Conservation (phyloP, 2,888 invertebrate species). For the Philereme transversata region DNA sequence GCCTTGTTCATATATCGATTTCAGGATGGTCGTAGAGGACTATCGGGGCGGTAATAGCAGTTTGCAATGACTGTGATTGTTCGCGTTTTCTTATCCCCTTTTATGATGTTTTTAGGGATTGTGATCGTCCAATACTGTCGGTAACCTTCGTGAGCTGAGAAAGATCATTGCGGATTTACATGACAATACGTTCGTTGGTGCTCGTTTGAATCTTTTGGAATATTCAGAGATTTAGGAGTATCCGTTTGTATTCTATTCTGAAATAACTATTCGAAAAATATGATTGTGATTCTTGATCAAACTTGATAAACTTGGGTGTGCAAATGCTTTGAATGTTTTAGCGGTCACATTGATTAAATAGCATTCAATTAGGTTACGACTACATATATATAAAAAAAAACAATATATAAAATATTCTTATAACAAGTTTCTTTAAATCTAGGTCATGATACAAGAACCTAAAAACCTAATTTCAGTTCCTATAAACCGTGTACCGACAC, state of each 20-base stretch:
- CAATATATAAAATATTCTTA: background rate
- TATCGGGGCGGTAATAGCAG: conserved; percentile 40
- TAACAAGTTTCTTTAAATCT: conserved; percentile 18
- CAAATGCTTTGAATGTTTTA: too few species aligned
- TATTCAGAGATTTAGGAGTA: conserved; percentile 13
- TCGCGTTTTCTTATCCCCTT: conserved; percentile 44
- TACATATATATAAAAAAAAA: too few species aligned
- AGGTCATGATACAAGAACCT: conserved; percentile 17
- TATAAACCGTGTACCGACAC: conserved; percentile 31
- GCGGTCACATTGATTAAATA: too few species aligned
- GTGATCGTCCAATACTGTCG: conserved; percentile 42
- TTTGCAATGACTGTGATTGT: conserved; percentile 49
- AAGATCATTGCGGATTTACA: conserved; percentile 51
- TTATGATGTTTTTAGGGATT: conserved; percentile 52
- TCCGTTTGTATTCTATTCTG: conserved; percentile 12
- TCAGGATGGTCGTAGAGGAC: conserved; percentile 41
- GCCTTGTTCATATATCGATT: conserved; percentile 38
- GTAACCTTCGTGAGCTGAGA: conserved; percentile 53
- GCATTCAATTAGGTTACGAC: too few species aligned
- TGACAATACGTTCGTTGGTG: conserved; percentile 46
- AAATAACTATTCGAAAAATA: background rate
- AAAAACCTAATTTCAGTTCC: conserved; percentile 30
- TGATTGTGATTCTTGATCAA: too few species aligned
- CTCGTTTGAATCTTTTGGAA: conserved; percentile 25
- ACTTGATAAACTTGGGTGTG: too few species aligned